These are phyloP conservation scores for Gila orcuttii DNA, from an alignment of 2,113 vertebrate species.

Conservation along the genomic window DNA sequence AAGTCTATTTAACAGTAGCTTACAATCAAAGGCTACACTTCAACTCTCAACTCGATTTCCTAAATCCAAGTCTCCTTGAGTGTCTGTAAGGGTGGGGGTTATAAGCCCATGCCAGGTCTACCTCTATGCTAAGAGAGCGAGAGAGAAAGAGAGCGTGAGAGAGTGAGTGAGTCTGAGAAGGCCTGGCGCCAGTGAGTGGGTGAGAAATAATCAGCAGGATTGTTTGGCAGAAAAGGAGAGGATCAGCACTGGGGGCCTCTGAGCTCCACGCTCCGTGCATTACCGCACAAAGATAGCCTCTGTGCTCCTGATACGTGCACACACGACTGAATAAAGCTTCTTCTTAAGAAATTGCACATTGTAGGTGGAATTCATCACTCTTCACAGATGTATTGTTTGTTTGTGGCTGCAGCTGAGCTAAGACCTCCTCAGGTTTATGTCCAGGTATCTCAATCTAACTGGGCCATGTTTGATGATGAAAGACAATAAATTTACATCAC, in stretches of 20 bases:
- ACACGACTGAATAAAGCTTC: conserved; percentile 20
- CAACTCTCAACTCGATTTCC: background rate
- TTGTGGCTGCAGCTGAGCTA: background rate
- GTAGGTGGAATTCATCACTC: conserved; percentile 29
- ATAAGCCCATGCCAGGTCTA: conserved; percentile 14
- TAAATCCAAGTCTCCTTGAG: conserved; percentile 29
- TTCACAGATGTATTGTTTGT: conserved; percentile 1
- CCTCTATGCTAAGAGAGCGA: background rate
- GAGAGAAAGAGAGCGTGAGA: background rate
- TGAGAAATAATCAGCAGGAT: conserved; percentile 38
- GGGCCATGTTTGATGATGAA: background rate
- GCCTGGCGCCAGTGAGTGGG: conserved; percentile 30
- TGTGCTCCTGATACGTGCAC: conserved; percentile 6
- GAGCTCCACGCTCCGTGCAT: conserved; percentile 26
- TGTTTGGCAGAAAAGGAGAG: conserved; percentile 35
- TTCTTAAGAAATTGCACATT: conserved; percentile 9
- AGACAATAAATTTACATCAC: conserved; percentile 20
- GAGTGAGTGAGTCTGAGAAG: conserved; percentile 1
- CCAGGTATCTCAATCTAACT: background rate
- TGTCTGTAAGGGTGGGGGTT: background rate
- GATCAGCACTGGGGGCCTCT: conserved; percentile 14
- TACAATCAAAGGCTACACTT: conserved; percentile 1
- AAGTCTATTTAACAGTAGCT: background rate
- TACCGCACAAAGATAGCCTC: conserved; percentile 42
- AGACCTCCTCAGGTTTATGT: background rate